Percentiles rank a stretch among this genome's conserved stretches.
Evolutionary conservation across 1,140 invertebrate species (phyloP).

Genomic region (Papilio xuthus): DNA sequence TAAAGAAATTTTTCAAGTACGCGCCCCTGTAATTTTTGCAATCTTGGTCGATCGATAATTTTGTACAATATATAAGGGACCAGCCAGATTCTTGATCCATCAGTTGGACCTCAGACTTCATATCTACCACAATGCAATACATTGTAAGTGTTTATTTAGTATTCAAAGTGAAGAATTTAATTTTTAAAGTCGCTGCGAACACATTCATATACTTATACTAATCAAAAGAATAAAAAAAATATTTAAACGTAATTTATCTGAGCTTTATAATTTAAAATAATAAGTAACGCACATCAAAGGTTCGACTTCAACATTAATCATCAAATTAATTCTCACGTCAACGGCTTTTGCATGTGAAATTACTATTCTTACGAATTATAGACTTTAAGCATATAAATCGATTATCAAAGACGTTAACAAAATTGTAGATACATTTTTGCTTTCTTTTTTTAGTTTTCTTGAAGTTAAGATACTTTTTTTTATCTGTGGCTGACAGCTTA

Average conservation of each 20-base stretch:
- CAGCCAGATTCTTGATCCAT: conserved; percentile 39
- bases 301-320: background rate
- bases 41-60: conserved; percentile 52
- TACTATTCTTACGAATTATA: background rate
- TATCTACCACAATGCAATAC: conserved; percentile 51
- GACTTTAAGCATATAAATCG: background rate
- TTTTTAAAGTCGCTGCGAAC: background rate
- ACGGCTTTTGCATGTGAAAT: background rate
- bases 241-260: background rate
- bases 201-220: background rate
- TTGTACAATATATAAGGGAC: conserved; percentile 55
- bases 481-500: too few relatives aligned
- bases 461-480: too few relatives aligned
- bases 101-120: conserved; percentile 48
- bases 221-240: background rate
- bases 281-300: background rate
- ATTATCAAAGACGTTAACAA: background rate
- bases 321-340: conserved; percentile 1
- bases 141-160: conserved; percentile 48
- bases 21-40: conserved; percentile 40
- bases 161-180: background rate
- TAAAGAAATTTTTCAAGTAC: conserved; percentile 54
- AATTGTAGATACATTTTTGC: background rate
- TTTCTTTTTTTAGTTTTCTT: background rate
- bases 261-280: background rate